A percentile compares a stretch with the other conserved stretches of the same genome.
These are phyloP conservation scores for Myopa tessellatipennis DNA, from an alignment of 2,888 invertebrate genomes.

Conservation along the genomic window DNA sequence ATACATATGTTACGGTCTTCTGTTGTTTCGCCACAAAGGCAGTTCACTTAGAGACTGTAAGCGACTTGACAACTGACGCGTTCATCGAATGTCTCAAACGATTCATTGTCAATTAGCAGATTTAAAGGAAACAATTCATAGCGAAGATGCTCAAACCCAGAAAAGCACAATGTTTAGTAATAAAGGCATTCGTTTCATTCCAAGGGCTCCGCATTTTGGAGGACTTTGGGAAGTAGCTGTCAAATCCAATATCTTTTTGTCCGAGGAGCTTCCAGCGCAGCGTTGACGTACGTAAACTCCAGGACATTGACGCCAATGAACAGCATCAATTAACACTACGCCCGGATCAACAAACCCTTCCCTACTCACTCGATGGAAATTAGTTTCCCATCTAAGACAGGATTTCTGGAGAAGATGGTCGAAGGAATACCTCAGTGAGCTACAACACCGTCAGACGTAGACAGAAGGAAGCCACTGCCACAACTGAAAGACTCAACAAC, in stretches of 20 bases:
- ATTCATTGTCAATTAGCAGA: slow-evolving; percentile 24
- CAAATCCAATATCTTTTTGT: slow-evolving; percentile 1
- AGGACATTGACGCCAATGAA: slow-evolving; percentile 7
- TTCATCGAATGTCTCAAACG: slow-evolving; percentile 42
- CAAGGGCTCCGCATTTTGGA: slow-evolving; percentile 4
- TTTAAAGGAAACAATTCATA: neutral
- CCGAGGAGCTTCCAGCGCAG: neutral
- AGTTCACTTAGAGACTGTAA: slow-evolving; percentile 45
- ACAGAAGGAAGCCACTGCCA: too few relatives aligned
- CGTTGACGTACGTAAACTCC: slow-evolving; percentile 14
- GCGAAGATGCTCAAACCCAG: neutral
- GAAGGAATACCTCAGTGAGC: neutral
- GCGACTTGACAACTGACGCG: slow-evolving; percentile 39
- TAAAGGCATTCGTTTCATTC: too few relatives aligned
- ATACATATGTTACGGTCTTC: slow-evolving; percentile 42
- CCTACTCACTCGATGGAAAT: too few relatives aligned
- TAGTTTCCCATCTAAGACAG: too few relatives aligned
- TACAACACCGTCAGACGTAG: neutral
- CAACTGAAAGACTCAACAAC: too few relatives aligned
- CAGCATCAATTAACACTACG: too few relatives aligned
- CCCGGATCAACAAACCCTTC: too few relatives aligned
- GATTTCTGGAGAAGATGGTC: too few relatives aligned
- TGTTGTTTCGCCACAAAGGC: slow-evolving; percentile 45
- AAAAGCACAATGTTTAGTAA: neutral
- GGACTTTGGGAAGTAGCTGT: slow-evolving; percentile 2